Evolutionary conservation across 37 sponge, comb jelly and placozoan genomes (phyloP), one percentile per base, ranked within the genome.

Genomic region (Lycopodina hypogea): DNA sequence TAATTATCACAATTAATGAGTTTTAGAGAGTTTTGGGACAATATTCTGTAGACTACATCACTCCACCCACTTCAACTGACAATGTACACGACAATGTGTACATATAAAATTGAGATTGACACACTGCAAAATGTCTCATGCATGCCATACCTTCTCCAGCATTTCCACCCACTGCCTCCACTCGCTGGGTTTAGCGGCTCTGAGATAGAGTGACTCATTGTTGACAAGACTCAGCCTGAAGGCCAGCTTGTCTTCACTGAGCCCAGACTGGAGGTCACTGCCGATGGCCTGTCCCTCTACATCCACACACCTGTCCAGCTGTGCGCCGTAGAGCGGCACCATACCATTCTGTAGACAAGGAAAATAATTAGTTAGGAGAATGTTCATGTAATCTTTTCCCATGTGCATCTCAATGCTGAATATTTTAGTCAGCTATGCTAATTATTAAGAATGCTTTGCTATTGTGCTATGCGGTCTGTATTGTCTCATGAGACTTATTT

Each of bases 311-410:
- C 74, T 75, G 66, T 83, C 76, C 23, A 91, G 81, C 41, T 79
- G 89, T 24, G 92, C 92, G 3, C 88, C 84, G 42, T 57, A 72
- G 29, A 91, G 74, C 0, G 92, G 68, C 55, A 87, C 80, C 84
- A 91, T 83, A 0, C 88, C 92, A 68, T 85, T 75, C 92, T 91
- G 66, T 6, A 68, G 42, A 36, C 8, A 53, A 26, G 56, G 26
- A 41, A 36, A 40, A 29, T 3, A 38, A 68, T 37, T 51, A 28
- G 71, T 26, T 36, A 30, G 26, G 15, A 29, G 26, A 40, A 24
- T 52, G 74, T 4, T 58, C 22, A 55, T 24, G 75, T 21, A n/a
- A n/a, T 62, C 32, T 3, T 37, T 36, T 23, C 68, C 39, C n/a
- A 22, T n/a, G 35, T n/a, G 7, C 28, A 7, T 19, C 34, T 24